Base-by-base conservation (phyloP, 2,888 invertebrate genomes). In the Sicus ferrugineus region DNA sequence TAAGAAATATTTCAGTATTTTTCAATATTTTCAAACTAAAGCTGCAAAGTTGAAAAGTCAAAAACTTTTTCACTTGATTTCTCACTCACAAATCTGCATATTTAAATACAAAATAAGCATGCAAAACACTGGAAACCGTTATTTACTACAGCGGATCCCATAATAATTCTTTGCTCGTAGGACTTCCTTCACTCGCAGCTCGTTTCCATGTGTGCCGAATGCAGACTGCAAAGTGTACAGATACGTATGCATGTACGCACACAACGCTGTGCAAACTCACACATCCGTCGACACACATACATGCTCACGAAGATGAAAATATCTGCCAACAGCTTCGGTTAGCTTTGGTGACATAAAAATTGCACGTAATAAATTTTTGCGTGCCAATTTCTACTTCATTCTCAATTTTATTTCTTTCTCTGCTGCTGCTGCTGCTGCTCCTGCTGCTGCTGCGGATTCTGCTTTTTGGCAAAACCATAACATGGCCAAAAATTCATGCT, bases 311-410 rank as follows among this genome's bases (percentile, higher is more conserved):
- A 54, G 7, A 9, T 28, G 2, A 3, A 28, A 26, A 26, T 54
- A 28, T n/a, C 23, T 38, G 38, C 59, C 59, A 59, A 19, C 30
- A 21, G 38, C n/a, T 64, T 48, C 28, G 61, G 19, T 58, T 61
- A 62, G 28, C 61, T 50, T 31, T 68, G 9, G 68, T 38, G 68
- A 42, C 68, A 21, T 68, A 42, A 68, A 68, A 68, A 68, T 68
- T 62, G 61, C 68, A 68, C 68, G 46, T 62, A 68, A 68, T 68
- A 68, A 68, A 68, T 68, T 68, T 48, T 67, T 58, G 48, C 67
- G 58, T 59, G 65, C 65, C 65, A 65, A 65, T 65, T 65, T 23
- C 54, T 31, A 30, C 31, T 28, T 19, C n/a, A 28, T 46, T 46
- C 28, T 30, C 11, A 3, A 23, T 59, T 34, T 31, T 5, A 5